Percentiles rank a stretch among this genome's conserved stretches.
These are phyloP conservation scores for Stichodactyla helianthus DNA, from an alignment of 64 coral and sea anemone species.

Conservation along the genomic window DNA sequence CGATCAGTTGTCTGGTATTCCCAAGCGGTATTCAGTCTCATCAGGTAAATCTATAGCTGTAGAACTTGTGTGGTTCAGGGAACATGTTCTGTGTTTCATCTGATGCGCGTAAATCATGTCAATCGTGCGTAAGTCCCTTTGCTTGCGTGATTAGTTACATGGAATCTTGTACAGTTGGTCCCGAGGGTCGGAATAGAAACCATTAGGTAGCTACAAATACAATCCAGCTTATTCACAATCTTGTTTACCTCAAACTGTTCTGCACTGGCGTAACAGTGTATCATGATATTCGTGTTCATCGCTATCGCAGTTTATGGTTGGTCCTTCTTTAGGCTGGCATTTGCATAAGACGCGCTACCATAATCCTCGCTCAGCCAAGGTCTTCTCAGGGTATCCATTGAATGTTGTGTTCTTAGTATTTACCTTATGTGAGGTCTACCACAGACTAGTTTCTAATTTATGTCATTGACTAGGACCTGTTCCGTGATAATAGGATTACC, in stretches of 20 bases:
- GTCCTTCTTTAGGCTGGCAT: neutral
- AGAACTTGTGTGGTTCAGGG: neutral
- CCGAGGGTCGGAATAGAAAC: neutral
- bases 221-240: neutral
- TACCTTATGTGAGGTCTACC: neutral
- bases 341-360: slow-evolving; percentile 17
- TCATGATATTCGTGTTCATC: neutral
- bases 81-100: neutral
- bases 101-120: slow-evolving; percentile 10
- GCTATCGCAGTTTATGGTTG: neutral
- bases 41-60: neutral
- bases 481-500: slow-evolving; percentile 19
- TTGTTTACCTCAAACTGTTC: neutral
- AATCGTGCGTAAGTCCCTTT: slow-evolving; percentile 19
- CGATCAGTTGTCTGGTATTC: slow-evolving; percentile 3
- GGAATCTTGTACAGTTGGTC: neutral
- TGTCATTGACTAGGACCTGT: slow-evolving; percentile 2
- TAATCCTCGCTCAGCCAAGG: slow-evolving; percentile 5
- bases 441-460: neutral
- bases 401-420: neutral
- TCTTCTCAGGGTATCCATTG: neutral
- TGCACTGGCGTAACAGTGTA: neutral
- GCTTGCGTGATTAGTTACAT: slow-evolving; percentile 16
- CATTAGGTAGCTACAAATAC: neutral
- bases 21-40: neutral